A percentile compares a stretch with the other conserved stretches of the same genome.
Conservation (phyloP, 2,888 invertebrate genomes). For the Coecobrya sp. region DNA sequence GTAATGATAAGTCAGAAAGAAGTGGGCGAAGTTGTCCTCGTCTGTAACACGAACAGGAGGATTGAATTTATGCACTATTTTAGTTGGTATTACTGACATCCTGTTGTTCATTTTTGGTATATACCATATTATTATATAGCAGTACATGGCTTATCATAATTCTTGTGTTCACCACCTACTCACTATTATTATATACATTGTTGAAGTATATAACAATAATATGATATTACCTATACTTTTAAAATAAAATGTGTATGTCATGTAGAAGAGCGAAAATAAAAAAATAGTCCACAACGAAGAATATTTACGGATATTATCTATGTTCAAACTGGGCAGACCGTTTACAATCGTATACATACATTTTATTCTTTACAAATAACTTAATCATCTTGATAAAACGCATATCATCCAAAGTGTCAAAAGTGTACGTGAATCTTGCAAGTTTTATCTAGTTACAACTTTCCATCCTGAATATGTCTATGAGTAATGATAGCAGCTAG, state of each 20-base stretch:
- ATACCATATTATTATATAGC: constrained; percentile 28
- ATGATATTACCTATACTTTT: constrained; percentile 40
- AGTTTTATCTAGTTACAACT: background rate
- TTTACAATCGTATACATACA: background rate
- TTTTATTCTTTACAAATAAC: background rate
- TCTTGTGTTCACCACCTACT: constrained; percentile 65
- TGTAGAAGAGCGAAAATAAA: constrained; percentile 12
- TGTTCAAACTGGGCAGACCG: no score
- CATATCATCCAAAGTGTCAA: background rate
- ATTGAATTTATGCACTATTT: background rate
- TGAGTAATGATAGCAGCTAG: constrained; percentile 24
- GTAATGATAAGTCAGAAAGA: background rate
- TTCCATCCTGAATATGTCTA: background rate
- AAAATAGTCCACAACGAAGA: background rate
- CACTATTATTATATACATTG: constrained; percentile 28
- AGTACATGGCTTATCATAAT: constrained; percentile 54
- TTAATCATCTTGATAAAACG: background rate
- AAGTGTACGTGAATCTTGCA: background rate
- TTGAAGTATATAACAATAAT: constrained; percentile 5
- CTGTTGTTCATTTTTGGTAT: background rate
- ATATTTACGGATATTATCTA: background rate
- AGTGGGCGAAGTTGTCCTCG: background rate
- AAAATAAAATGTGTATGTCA: constrained; percentile 10
- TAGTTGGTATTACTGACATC: background rate
- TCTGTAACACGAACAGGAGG: background rate